A percentile compares a stretch with the other conserved stretches of the same genome.
These are phyloP conservation scores for Aselliscus stoliczkanus DNA, from an alignment of 2,797 vertebrate species.

Conservation along the genomic window DNA sequence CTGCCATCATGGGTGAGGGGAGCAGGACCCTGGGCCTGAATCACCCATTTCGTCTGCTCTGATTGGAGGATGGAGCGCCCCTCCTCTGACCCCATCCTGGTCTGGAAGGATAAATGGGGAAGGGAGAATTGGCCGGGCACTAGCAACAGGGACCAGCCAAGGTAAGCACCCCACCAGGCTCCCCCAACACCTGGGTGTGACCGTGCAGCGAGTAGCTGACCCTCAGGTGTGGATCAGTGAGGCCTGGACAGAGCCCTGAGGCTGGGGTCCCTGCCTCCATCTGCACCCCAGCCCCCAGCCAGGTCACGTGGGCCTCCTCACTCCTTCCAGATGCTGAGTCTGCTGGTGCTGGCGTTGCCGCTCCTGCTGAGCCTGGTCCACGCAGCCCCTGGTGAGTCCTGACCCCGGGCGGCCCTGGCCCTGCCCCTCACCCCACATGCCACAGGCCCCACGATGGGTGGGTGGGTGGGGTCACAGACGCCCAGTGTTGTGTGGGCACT, in stretches of 20 bases:
- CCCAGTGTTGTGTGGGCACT: background rate
- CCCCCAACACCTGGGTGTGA: background rate
- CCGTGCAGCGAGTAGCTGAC: background rate
- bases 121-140: background rate
- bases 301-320: accelerated
- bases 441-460: accelerated
- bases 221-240: background rate
- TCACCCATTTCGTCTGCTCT: background rate
- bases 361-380: background rate
- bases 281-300: background rate
- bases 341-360: background rate
- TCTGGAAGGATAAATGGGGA: constrained; percentile 24
- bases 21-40: background rate
- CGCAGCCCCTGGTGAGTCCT: background rate
- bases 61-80: background rate
- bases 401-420: accelerated
- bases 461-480: background rate
- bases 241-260: too few relatives aligned
- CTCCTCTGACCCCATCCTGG: background rate
- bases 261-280: accelerated
- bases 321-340: constrained; percentile 14
- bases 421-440: background rate
- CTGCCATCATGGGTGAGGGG: accelerated
- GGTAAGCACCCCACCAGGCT: background rate
- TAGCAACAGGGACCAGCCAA: background rate